A percentile compares a stretch with the other conserved stretches of the same genome.
These are phyloP conservation scores for Diadumene lineata DNA, from an alignment of 92 coral and sea anemone species.

Conservation along the genomic window DNA sequence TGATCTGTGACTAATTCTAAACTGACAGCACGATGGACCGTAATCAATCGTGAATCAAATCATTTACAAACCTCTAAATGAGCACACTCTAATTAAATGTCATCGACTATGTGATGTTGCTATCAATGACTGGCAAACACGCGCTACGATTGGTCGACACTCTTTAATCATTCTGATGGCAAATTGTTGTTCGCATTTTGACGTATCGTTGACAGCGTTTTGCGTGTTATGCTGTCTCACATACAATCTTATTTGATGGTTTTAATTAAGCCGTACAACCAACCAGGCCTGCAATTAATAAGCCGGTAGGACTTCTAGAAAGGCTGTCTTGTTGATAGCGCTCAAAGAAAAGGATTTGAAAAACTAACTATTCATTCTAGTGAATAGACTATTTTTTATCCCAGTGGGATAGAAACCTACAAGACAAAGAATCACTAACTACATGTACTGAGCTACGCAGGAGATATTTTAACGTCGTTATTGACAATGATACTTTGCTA, in stretches of 20 bases:
- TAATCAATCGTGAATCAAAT: slow-evolving; percentile 97
- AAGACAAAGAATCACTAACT: slow-evolving; percentile 27
- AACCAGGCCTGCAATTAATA: slow-evolving; percentile 48
- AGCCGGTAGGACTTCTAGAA: slow-evolving; percentile 56
- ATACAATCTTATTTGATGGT: slow-evolving; percentile 22
- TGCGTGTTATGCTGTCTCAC: slow-evolving; percentile 53
- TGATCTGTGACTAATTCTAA: slow-evolving; percentile 87
- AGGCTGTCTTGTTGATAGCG: slow-evolving; percentile 53
- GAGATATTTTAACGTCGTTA: slow-evolving; percentile 11
- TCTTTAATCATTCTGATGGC: slow-evolving; percentile 66
- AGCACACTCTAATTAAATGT: slow-evolving; percentile 89
- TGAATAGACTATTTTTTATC: slow-evolving; percentile 35
- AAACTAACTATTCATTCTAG: slow-evolving; percentile 3
- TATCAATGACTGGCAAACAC: slow-evolving; percentile 58
- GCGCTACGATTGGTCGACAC: slow-evolving; percentile 63
- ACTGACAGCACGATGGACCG: slow-evolving; percentile 88
- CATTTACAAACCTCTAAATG: slow-evolving; percentile 95
- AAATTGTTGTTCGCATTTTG: slow-evolving; percentile 65
- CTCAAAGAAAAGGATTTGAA: background rate
- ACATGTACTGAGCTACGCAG: slow-evolving; percentile 42
- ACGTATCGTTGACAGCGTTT: slow-evolving; percentile 77
- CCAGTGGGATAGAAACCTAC: slow-evolving; percentile 40
- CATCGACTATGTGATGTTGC: slow-evolving; percentile 82
- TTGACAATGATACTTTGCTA: background rate
- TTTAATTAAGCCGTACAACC: slow-evolving; percentile 89